phyloP scores from a whole-genome alignment of 2,888 invertebrate species.

The Nemotelus pantherinus region DNA sequence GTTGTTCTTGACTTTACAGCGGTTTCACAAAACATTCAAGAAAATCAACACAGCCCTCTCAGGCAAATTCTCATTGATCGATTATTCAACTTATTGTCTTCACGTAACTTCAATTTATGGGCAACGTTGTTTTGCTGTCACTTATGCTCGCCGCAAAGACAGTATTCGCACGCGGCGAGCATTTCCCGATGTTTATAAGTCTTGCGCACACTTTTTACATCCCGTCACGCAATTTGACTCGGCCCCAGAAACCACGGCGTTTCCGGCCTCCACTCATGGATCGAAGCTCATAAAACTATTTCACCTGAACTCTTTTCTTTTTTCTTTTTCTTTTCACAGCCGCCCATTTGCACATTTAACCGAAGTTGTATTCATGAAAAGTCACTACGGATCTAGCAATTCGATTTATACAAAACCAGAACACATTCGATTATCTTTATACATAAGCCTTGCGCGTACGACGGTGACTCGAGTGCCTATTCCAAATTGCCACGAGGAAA shows the following conservation, averaged over 20 bases:
- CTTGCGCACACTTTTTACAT: constrained; percentile 16
- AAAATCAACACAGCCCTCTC: too few relatives aligned
- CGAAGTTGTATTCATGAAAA: not conserved
- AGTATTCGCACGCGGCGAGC: not conserved
- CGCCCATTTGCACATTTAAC: not conserved
- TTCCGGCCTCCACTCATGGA: constrained; percentile 11
- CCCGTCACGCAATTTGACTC: constrained; percentile 16
- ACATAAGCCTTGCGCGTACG: constrained; percentile 25
- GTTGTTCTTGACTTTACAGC: not conserved
- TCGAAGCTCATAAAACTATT: not conserved
- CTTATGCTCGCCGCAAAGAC: not conserved
- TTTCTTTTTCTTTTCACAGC: too few relatives aligned
- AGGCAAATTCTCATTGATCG: too few relatives aligned
- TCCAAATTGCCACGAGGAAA: too few relatives aligned
- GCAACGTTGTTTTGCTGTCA: not conserved
- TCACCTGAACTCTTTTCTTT: not conserved
- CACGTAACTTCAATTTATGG: too few relatives aligned
- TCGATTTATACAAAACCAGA: constrained; percentile 16
- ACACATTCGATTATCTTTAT: constrained; percentile 34
- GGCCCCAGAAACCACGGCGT: constrained; percentile 14
- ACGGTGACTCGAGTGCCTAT: too few relatives aligned
- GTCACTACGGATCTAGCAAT: not conserved
- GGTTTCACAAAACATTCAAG: constrained; percentile 1
- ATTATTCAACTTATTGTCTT: too few relatives aligned
- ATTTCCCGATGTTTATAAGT: constrained; percentile 5